These are phyloP conservation scores for Metalampra italica DNA, from an alignment of 2,888 invertebrate species.

Conservation along the genomic window DNA sequence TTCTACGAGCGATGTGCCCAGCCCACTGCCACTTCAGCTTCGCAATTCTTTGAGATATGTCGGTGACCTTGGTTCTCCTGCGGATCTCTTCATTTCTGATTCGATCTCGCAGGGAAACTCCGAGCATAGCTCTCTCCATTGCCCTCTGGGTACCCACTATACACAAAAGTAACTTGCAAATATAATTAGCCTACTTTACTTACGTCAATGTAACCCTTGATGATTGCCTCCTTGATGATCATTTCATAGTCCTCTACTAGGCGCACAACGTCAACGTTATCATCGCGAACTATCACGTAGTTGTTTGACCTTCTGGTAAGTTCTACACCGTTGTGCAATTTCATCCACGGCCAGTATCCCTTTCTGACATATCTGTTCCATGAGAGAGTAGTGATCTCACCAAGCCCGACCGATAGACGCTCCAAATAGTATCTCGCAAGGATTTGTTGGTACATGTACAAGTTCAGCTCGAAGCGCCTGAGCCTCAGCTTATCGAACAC, in stretches of 20 bases:
- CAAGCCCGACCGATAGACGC: slow-evolving; percentile 71
- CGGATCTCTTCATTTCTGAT: no score
- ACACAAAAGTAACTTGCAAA: no score
- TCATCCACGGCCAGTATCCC: slow-evolving; percentile 79
- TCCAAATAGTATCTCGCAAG: slow-evolving; percentile 80
- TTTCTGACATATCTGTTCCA: slow-evolving; percentile 60
- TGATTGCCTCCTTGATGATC: slow-evolving; percentile 78
- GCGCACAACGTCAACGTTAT: slow-evolving; percentile 41
- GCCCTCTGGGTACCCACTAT: no score
- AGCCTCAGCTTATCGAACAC: slow-evolving; percentile 49
- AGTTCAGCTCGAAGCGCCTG: slow-evolving; percentile 75
- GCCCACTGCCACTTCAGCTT: no score
- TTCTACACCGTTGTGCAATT: slow-evolving; percentile 74
- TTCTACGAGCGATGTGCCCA: no score
- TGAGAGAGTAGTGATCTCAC: slow-evolving; percentile 60
- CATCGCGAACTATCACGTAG: slow-evolving; percentile 44
- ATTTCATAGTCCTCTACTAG: slow-evolving; percentile 64
- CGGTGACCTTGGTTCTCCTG: no score
- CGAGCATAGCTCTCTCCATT: no score
- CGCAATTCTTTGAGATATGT: no score
- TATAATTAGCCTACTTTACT: slow-evolving; percentile 14
- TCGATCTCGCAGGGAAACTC: no score
- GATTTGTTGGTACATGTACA: slow-evolving; percentile 82
- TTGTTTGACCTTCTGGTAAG: slow-evolving; percentile 72
- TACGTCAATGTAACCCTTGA: slow-evolving; percentile 73